Conservation (phyloP, 1,140 invertebrate species). For the Lamellibrachia luymesi region DNA sequence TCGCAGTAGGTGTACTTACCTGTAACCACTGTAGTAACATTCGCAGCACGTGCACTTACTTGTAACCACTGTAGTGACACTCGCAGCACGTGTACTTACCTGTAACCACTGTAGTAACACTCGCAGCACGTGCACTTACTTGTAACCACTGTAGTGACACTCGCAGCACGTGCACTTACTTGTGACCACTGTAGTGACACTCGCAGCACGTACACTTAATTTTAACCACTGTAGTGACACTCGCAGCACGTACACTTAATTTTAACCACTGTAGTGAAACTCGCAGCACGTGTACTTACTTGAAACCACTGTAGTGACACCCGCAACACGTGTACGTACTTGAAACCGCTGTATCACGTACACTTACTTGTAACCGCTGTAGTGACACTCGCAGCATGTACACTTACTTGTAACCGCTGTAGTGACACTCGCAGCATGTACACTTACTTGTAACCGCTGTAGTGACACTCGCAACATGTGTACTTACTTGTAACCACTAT, state of each 20-base stretch:
- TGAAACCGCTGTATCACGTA: neutral
- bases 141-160: neutral
- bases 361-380: neutral
- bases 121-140: neutral
- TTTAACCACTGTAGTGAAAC: neutral
- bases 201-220: neutral
- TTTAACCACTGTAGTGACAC: neutral
- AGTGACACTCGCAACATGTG: slow-evolving; percentile 62
- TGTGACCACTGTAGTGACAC: neutral
- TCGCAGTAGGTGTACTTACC: neutral
- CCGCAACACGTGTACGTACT: neutral
- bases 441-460: slow-evolving; percentile 75
- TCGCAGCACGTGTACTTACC: neutral
- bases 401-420: slow-evolving; percentile 56
- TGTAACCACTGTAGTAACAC: neutral
- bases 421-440: neutral
- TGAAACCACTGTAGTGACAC: neutral
- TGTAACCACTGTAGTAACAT: neutral
- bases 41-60: too few species aligned
- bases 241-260: neutral
- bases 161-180: neutral
- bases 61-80: neutral
- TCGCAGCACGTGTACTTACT: neutral
- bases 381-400: neutral
- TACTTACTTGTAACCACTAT: slow-evolving; percentile 59